Conservation (phyloP, 1,140 invertebrate species). For the Hesperophylax magnus region DNA sequence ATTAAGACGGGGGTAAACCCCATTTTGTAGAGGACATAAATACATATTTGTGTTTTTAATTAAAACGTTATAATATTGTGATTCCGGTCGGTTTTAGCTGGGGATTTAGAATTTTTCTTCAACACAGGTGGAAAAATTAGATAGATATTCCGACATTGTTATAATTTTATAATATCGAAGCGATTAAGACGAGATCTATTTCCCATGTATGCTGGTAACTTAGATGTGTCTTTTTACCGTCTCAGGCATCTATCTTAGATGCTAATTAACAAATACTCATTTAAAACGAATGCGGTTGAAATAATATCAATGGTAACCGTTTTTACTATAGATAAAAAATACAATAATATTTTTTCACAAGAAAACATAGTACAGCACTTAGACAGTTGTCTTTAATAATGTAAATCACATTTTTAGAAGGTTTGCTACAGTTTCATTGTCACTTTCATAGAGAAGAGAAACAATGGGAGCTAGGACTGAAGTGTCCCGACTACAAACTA, state of each 20-base stretch:
- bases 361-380: conserved; percentile 52
- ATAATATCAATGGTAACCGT: conserved; percentile 43
- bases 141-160: conserved; percentile 18
- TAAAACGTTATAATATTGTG: conserved; percentile 29
- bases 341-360: conserved; percentile 56
- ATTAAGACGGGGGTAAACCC: conserved; percentile 45
- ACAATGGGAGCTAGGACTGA: too few relatives aligned
- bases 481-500: too few relatives aligned
- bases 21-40: conserved; percentile 43
- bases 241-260: too few relatives aligned
- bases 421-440: conserved; percentile 35
- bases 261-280: background rate
- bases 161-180: background rate
- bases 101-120: background rate
- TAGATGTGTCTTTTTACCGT: too few relatives aligned
- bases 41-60: conserved; percentile 12
- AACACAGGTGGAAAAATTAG: background rate
- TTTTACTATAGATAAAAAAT: conserved; percentile 33
- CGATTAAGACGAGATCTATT: background rate
- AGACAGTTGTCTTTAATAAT: conserved; percentile 44
- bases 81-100: conserved; percentile 4
- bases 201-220: background rate
- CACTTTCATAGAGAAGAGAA: background rate
- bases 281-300: conserved; percentile 2
- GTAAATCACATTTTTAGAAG: conserved; percentile 2